Evolutionary conservation across 2,797 vertebrate genomes (phyloP).

Genomic region (Crenuchus spilurus): DNA sequence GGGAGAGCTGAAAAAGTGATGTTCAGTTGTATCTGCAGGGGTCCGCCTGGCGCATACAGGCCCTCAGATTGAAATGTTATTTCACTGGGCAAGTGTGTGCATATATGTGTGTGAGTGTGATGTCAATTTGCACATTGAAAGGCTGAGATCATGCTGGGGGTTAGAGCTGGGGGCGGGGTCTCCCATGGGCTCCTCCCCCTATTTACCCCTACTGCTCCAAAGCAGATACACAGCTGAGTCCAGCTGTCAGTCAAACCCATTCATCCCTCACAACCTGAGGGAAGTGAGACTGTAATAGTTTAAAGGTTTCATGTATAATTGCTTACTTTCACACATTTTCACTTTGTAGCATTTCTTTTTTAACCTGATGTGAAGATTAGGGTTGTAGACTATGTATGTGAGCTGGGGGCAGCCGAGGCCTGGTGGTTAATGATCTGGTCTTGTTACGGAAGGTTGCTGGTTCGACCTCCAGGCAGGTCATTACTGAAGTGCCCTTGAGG

Average conservation of each 20-base stretch:
- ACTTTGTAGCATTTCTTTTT: too few species aligned
- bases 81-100: constrained; percentile 4
- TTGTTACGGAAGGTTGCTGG: too few species aligned
- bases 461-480: too few species aligned
- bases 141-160: neutral
- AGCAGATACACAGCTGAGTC: constrained; percentile 30
- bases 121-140: neutral
- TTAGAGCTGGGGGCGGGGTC: neutral
- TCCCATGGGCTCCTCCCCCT: constrained; percentile 11
- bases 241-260: constrained; percentile 33
- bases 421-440: too few species aligned
- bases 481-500: too few species aligned
- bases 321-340: too few species aligned
- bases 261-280: neutral
- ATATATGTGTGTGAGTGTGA: neutral
- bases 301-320: too few species aligned
- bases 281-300: too few species aligned
- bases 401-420: too few species aligned
- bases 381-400: too few species aligned
- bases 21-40: constrained; percentile 33
- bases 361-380: too few species aligned
- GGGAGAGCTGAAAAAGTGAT: constrained; percentile 22
- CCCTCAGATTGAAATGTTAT: constrained; percentile 34
- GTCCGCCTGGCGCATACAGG: neutral
- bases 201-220: neutral